phyloP scores from a whole-genome alignment of 2,797 vertebrate genomes.

The Alcedo quadribrachys region DNA sequence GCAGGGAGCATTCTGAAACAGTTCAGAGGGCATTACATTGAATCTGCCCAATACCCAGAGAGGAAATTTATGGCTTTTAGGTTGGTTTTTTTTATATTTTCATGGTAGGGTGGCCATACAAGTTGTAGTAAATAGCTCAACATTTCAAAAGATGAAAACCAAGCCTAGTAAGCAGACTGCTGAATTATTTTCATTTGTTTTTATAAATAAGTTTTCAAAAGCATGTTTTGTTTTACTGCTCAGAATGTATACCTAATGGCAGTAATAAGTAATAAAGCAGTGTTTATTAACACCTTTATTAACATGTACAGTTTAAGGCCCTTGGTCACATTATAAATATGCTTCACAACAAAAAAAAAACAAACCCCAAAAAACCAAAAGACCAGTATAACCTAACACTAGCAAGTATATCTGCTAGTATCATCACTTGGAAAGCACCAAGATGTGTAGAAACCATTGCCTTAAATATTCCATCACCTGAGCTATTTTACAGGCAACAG shows the following conservation, averaged over 20 bases:
- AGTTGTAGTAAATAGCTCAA: conserved; percentile 22
- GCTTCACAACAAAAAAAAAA: not conserved
- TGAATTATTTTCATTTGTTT: conserved; percentile 16
- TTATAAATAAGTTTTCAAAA: conserved; percentile 60
- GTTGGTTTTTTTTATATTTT: conserved; percentile 24
- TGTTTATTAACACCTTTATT: conserved; percentile 37
- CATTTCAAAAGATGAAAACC: conserved; percentile 44
- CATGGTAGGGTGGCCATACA: not conserved
- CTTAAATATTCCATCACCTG: not conserved
- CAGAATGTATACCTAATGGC: conserved; percentile 13
- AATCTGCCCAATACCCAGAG: conserved; percentile 41
- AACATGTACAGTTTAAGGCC: conserved; percentile 28
- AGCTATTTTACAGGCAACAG: conserved; percentile 14
- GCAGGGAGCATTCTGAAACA: conserved; percentile 72
- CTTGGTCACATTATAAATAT: not conserved
- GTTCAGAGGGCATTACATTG: conserved; percentile 58
- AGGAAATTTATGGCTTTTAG: conserved; percentile 16
- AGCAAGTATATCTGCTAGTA: not conserved
- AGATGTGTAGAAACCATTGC: not conserved
- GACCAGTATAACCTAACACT: not conserved
- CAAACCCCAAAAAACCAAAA: not conserved
- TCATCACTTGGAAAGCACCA: not conserved
- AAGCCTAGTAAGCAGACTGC: not conserved
- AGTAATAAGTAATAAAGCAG: conserved; percentile 41
- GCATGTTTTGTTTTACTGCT: conserved; percentile 45